Conservation (phyloP, 2,113 vertebrate genomes). For the Alethe diademata region DNA sequence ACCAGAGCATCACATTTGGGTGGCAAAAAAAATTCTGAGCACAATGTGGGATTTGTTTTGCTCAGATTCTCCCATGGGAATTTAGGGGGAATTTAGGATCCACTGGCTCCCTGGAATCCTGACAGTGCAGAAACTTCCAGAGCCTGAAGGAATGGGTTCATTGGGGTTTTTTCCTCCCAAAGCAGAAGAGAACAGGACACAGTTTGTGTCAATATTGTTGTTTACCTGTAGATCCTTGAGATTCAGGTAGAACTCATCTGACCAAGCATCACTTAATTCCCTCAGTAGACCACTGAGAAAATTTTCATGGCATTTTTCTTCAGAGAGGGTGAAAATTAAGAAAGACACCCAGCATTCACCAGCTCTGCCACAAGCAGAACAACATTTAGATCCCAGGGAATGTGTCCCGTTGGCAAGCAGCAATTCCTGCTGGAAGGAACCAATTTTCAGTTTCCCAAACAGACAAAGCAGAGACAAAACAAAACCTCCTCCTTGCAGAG, state of each 20-base stretch:
- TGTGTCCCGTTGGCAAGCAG: fast-evolving
- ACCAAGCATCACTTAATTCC: neutral
- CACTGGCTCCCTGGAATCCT: neutral
- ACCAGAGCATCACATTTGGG: neutral
- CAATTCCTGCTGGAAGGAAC: neutral
- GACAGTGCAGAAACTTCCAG: neutral
- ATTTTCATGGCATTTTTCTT: neutral
- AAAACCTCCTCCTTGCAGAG: neutral
- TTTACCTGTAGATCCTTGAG: neutral
- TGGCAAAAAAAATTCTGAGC: neutral
- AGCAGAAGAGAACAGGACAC: neutral
- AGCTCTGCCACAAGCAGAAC: neutral
- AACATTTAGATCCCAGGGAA: neutral
- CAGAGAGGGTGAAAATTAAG: neutral
- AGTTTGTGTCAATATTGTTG: neutral
- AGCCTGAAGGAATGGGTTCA: neutral
- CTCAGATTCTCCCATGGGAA: neutral
- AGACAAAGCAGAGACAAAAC: neutral
- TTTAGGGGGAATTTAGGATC: neutral
- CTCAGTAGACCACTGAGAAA: neutral
- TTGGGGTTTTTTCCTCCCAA: neutral
- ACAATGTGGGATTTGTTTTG: neutral
- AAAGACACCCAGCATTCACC: neutral
- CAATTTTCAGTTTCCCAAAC: neutral
- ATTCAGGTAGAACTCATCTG: neutral